phyloP scores from a whole-genome alignment of 2,797 vertebrate species.

The Propithecus deckenii region DNA sequence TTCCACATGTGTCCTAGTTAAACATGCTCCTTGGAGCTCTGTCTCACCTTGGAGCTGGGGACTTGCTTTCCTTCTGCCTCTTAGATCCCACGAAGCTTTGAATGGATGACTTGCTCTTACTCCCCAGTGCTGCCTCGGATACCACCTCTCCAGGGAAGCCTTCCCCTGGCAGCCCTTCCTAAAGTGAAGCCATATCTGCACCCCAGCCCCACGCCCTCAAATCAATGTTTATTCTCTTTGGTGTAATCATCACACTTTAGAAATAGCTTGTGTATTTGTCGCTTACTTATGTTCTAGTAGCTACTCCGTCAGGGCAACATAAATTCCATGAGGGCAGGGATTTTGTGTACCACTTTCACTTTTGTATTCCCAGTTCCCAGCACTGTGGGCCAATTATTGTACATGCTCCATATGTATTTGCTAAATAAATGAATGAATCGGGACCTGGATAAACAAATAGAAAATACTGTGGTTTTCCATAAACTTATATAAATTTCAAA shows the following conservation, averaged over 20 bases:
- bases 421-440: not conserved
- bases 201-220: fast-evolving
- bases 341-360: not conserved
- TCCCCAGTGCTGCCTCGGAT: not conserved
- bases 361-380: not conserved
- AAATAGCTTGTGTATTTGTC: not conserved
- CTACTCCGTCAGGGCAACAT: not conserved
- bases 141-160: not conserved
- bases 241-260: not conserved
- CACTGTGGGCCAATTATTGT: not conserved
- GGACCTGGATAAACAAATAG: not conserved
- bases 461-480: not conserved
- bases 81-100: not conserved
- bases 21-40: not conserved
- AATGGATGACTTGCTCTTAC: not conserved
- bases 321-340: not conserved
- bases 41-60: not conserved
- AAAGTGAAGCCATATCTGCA: fast-evolving
- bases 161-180: not conserved
- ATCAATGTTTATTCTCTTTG: not conserved
- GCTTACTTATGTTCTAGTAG: not conserved
- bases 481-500: not conserved
- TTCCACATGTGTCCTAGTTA: not conserved
- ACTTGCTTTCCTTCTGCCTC: not conserved
- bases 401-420: not conserved